A percentile compares a stretch with the other conserved stretches of the same genome.
Conservation (phyloP, 2,888 invertebrate species). For the Aleiodes alternator region DNA sequence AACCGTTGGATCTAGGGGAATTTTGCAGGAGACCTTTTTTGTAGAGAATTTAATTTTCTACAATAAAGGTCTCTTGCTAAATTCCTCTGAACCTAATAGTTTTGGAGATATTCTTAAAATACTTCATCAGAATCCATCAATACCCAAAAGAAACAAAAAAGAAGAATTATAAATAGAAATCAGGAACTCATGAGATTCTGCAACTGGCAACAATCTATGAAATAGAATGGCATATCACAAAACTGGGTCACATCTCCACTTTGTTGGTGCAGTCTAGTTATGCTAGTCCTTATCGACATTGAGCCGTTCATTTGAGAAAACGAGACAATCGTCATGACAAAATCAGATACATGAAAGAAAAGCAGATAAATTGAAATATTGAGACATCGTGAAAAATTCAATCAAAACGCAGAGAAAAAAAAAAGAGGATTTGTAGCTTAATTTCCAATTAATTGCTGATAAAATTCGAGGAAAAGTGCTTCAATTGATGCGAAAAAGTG, state of each 20-base stretch:
- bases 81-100: too few relatives aligned
- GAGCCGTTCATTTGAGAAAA: conserved; percentile 26
- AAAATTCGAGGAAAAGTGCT: too few relatives aligned
- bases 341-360: neutral
- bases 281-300: conserved; percentile 25
- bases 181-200: neutral
- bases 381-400: neutral
- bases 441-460: too few relatives aligned
- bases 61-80: too few relatives aligned
- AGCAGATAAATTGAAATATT: neutral
- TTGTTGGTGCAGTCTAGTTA: neutral
- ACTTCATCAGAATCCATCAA: neutral
- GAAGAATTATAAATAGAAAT: conserved; percentile 23
- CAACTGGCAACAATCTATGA: conserved; percentile 13
- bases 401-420: too few relatives aligned
- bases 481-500: too few relatives aligned
- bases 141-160: neutral
- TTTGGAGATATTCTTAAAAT: too few relatives aligned
- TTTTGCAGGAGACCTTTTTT: too few relatives aligned
- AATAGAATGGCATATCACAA: conserved; percentile 14
- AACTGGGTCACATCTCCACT: conserved; percentile 35
- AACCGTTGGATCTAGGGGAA: too few relatives aligned
- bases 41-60: too few relatives aligned
- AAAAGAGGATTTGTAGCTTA: too few relatives aligned
- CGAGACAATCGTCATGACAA: neutral